These are phyloP conservation scores for Triops longicaudatus DNA, from an alignment of 1,140 invertebrate species.

Conservation along the genomic window DNA sequence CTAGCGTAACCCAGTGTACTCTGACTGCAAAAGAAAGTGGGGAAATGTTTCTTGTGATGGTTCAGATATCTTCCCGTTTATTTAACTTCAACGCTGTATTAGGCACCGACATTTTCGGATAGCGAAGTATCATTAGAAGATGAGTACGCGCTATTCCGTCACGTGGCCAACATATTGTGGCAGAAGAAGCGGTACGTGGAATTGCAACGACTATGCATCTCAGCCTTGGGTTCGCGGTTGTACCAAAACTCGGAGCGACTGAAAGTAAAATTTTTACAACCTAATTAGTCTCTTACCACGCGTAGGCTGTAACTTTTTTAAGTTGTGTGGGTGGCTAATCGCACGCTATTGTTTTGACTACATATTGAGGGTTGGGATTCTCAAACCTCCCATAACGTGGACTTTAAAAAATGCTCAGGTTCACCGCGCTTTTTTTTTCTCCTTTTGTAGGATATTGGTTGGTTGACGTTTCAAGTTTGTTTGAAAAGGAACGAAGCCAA, in stretches of 20 bases:
- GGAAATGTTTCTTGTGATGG: no score
- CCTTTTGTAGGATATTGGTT: slow-evolving; percentile 17
- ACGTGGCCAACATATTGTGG: slow-evolving; percentile 55
- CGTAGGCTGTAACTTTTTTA: not conserved
- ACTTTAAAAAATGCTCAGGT: slow-evolving; percentile 9
- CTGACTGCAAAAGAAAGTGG: no score
- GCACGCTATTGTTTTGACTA: not conserved
- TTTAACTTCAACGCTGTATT: not conserved
- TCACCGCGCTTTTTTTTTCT: not conserved
- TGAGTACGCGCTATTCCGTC: slow-evolving; percentile 63
- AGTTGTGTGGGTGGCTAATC: not conserved
- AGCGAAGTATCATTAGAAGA: slow-evolving; percentile 42
- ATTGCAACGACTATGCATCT: slow-evolving; percentile 63
- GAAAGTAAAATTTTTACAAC: not conserved
- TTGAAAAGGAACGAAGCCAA: slow-evolving; percentile 29
- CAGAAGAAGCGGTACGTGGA: slow-evolving; percentile 53
- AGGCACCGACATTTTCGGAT: not conserved
- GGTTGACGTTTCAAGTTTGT: slow-evolving; percentile 21
- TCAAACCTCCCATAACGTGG: not conserved
- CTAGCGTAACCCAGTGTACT: no score
- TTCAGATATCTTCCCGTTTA: no score
- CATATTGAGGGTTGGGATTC: not conserved
- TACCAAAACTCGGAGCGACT: slow-evolving; percentile 39
- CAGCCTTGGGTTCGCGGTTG: slow-evolving; percentile 59
- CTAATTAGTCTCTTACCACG: not conserved